phyloP scores from a whole-genome alignment of 2,797 vertebrate genomes.

The Sus cebifrons region DNA sequence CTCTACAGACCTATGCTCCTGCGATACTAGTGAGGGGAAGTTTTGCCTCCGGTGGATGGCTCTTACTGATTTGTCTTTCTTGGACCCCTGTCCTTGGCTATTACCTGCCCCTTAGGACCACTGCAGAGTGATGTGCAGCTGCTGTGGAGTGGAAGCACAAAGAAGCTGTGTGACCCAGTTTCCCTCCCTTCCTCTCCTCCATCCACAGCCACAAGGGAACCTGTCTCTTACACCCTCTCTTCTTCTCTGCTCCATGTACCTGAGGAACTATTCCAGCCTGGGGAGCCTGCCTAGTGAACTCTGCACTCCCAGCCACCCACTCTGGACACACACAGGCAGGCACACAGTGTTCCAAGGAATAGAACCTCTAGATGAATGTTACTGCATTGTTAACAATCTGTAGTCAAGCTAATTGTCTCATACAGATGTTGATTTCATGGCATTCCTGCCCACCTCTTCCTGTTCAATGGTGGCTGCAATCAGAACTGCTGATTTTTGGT shows the following conservation, averaged over 20 bases:
- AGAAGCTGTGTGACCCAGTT: neutral
- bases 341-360: conserved; percentile 87
- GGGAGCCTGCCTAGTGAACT: neutral
- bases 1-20: neutral
- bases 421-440: conserved; percentile 91
- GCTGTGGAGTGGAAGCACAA: neutral
- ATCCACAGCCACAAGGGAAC: neutral
- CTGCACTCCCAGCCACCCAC: neutral
- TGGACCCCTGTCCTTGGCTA: neutral
- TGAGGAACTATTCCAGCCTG: conserved; percentile 60
- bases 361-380: conserved; percentile 88
- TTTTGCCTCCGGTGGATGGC: neutral
- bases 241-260: neutral
- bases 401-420: conserved; percentile 93
- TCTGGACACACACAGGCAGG: neutral
- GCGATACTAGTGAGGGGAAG: neutral
- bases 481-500: conserved; percentile 84
- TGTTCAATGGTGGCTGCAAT: conserved; percentile 83
- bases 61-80: neutral
- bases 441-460: conserved; percentile 82
- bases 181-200: neutral
- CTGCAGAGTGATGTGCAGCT: neutral
- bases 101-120: neutral
- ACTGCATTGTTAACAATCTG: conserved; percentile 88
- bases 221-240: neutral